Conservation (phyloP, 2,888 invertebrate genomes). For the Theretra japonica region DNA sequence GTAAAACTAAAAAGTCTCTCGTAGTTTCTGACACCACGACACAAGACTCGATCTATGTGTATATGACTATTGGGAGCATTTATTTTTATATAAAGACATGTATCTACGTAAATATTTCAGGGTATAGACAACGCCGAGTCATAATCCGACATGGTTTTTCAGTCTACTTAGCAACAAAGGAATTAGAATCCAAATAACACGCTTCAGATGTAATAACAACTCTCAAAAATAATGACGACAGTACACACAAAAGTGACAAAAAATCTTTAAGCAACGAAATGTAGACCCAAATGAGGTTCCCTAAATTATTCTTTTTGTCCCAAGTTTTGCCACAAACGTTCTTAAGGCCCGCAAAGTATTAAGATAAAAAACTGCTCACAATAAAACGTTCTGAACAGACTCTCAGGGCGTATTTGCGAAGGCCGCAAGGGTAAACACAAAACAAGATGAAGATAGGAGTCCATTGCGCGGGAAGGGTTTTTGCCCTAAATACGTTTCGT, state of each 20-base stretch:
- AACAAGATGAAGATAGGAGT: constrained; percentile 66
- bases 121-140: neutral
- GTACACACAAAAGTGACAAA: neutral
- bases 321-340: constrained; percentile 13
- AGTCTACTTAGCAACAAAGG: neutral
- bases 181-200: neutral
- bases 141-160: neutral
- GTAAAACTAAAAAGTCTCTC: no score
- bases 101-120: neutral
- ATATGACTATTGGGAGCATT: no score
- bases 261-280: neutral
- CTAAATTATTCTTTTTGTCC: constrained; percentile 23
- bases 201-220: neutral
- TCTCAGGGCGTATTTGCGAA: constrained; percentile 55
- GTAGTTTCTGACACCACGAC: no score
- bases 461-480: constrained; percentile 64
- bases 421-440: constrained; percentile 60
- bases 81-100: no score
- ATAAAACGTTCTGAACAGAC: constrained; percentile 33
- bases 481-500: constrained; percentile 73
- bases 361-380: constrained; percentile 34
- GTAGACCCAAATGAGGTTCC: neutral
- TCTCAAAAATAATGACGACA: neutral
- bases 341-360: constrained; percentile 28
- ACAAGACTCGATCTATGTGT: no score